Evolutionary conservation across 1,140 invertebrate species (phyloP).

Genomic region (Drosophila ananassae): DNA sequence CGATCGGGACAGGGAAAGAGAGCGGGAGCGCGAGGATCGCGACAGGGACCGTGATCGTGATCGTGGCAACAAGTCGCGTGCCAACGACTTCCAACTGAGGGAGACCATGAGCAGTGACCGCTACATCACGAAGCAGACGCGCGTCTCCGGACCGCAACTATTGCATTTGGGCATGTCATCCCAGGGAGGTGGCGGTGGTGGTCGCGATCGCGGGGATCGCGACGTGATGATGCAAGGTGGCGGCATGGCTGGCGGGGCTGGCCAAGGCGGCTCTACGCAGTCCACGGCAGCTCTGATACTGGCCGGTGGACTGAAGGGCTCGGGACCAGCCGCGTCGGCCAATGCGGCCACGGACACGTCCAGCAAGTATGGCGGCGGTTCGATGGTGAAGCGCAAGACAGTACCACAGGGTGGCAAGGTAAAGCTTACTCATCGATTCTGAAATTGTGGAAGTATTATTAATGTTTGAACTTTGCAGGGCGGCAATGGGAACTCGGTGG

Average conservation of each 20-base stretch:
- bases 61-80: conserved; percentile 66
- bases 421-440: not conserved
- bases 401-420: conserved; percentile 68
- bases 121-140: conserved; percentile 78
- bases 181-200: conserved; percentile 39
- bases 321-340: conserved; percentile 46
- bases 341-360: conserved; percentile 54
- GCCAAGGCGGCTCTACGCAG: conserved; percentile 55
- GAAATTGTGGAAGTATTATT: conserved; percentile 40
- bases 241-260: conserved; percentile 42
- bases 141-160: conserved; percentile 73
- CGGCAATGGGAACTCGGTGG: conserved; percentile 58
- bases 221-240: conserved; percentile 62
- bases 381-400: conserved; percentile 79
- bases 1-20: conserved; percentile 65
- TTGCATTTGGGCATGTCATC: conserved; percentile 64
- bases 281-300: conserved; percentile 61
- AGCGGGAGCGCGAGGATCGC: conserved; percentile 68
- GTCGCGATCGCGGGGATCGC: conserved; percentile 60
- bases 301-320: conserved; percentile 65
- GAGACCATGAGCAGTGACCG: conserved; percentile 79
- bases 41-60: conserved; percentile 77
- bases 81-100: conserved; percentile 68
- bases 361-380: conserved; percentile 66
- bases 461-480: conserved; percentile 51